Conservation (phyloP, 2,113 vertebrate species). For the Gorsachius goisagi region DNA sequence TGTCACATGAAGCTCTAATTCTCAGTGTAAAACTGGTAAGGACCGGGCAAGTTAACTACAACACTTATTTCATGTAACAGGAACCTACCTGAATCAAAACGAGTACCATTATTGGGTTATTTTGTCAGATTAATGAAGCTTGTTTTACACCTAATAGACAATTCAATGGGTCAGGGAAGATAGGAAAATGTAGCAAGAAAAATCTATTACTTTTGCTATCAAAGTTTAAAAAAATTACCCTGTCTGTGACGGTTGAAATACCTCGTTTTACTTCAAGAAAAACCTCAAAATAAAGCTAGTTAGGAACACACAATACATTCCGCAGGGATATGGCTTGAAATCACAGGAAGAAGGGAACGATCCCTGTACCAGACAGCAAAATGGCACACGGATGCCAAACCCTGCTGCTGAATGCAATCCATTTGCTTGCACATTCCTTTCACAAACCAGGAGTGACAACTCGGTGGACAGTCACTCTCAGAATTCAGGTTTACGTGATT, state of each 20-base stretch:
- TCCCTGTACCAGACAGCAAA: background rate
- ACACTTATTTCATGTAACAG: background rate
- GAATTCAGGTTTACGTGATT: background rate
- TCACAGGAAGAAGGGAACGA: background rate
- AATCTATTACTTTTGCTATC: background rate
- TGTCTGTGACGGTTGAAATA: background rate
- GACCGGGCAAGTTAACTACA: background rate
- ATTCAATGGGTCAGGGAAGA: background rate
- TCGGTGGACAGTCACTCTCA: rapidly evolving
- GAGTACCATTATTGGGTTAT: background rate
- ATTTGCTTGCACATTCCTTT: background rate
- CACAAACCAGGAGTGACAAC: background rate
- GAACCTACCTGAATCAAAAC: background rate
- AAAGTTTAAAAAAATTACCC: background rate
- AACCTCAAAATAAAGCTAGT: background rate
- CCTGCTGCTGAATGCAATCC: background rate
- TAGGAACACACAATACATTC: background rate
- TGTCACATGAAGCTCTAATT: background rate
- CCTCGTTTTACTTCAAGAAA: background rate
- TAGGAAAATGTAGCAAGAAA: background rate
- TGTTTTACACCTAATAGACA: background rate
- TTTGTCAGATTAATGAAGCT: background rate
- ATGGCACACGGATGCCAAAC: background rate
- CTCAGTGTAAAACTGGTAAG: background rate
- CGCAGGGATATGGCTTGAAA: background rate